Conservation (phyloP, 2,113 vertebrate genomes). For the Heliornis fulica region DNA sequence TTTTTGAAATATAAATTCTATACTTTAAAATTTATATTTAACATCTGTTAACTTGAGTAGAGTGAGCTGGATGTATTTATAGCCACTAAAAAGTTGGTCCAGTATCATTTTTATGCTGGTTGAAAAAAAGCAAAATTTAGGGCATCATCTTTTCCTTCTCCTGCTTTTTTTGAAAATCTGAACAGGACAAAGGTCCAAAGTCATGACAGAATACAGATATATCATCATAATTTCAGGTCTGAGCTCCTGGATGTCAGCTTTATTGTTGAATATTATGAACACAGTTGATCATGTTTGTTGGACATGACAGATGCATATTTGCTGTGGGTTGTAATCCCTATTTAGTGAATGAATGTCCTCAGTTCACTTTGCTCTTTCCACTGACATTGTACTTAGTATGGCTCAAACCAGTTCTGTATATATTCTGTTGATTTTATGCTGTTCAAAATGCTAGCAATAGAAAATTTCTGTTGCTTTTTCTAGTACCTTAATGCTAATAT, state of each 20-base stretch:
- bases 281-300: constrained; percentile 33
- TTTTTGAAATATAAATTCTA: background rate
- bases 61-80: background rate
- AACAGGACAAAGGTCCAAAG: background rate
- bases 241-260: background rate
- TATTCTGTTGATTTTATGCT: background rate
- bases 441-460: constrained; percentile 33
- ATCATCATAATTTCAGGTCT: background rate
- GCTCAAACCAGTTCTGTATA: background rate
- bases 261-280: background rate
- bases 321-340: background rate
- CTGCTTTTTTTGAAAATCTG: background rate
- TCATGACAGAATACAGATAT: background rate
- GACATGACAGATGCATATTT: constrained; percentile 32
- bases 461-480: background rate
- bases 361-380: constrained; percentile 25
- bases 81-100: background rate
- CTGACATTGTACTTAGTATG: constrained; percentile 9
- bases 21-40: constrained; percentile 18
- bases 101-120: background rate
- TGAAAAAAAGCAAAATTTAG: background rate
- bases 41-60: background rate
- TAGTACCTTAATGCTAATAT: background rate
- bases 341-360: constrained; percentile 7
- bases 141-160: background rate